A percentile compares a stretch with the other conserved stretches of the same genome.
Evolutionary conservation across 2,888 invertebrate species (phyloP).

Genomic region (Xestia c-nigrum): DNA sequence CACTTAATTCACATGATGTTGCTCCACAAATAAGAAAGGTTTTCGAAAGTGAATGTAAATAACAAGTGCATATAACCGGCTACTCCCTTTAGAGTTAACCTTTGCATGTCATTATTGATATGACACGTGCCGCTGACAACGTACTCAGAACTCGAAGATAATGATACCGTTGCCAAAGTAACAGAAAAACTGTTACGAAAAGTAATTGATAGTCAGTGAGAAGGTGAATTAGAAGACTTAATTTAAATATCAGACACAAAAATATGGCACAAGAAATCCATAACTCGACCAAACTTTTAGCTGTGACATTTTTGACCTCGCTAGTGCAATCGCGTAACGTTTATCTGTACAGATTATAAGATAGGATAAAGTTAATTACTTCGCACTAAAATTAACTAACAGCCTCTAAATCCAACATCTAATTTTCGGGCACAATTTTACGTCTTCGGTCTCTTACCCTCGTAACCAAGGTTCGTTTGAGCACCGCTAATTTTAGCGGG

Average conservation of each 20-base stretch:
- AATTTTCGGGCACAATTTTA: slow-evolving; percentile 40
- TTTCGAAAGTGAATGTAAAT: slow-evolving; percentile 63
- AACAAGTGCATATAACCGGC: slow-evolving; percentile 56
- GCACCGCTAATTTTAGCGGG: slow-evolving; percentile 35
- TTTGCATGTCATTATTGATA: slow-evolving; percentile 56
- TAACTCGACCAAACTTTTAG: slow-evolving; percentile 3
- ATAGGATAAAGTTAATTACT: slow-evolving; percentile 29
- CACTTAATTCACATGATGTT: slow-evolving; percentile 46
- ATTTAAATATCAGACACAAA: neutral
- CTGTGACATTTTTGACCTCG: neutral
- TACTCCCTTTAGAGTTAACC: slow-evolving; percentile 55
- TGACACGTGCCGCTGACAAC: slow-evolving; percentile 17
- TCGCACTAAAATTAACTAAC: slow-evolving; percentile 37
- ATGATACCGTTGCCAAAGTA: neutral
- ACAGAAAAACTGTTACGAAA: no score
- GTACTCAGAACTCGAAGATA: neutral
- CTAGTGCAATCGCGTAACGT: neutral
- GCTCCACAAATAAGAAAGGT: slow-evolving; percentile 60
- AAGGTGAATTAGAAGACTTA: no score
- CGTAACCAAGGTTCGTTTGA: slow-evolving; percentile 29
- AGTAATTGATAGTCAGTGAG: no score
- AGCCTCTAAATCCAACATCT: slow-evolving; percentile 27
- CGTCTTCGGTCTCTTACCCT: slow-evolving; percentile 17
- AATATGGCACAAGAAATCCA: neutral
- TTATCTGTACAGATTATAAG: slow-evolving; percentile 16